These are phyloP conservation scores for Bos indicus DNA, from an alignment of 2,113 vertebrate genomes.

Conservation along the genomic window DNA sequence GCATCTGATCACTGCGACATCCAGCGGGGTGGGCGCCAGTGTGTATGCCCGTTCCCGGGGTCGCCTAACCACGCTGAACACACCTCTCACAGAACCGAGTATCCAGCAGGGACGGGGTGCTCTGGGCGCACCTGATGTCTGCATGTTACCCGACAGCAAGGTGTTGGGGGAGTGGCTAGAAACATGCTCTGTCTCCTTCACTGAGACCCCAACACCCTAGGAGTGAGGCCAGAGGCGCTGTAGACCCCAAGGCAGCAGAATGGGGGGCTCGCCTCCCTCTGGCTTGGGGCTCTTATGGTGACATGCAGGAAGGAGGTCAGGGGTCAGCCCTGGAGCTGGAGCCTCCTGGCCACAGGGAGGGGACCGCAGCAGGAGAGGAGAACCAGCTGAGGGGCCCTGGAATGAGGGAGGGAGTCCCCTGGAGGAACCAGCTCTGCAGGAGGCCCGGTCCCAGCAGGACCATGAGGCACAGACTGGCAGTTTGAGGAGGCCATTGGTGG, in stretches of 20 bases:
- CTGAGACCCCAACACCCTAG: neutral
- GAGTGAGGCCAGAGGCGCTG: neutral
- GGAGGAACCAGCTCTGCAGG: neutral
- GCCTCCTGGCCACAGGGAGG: neutral
- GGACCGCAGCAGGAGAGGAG: neutral
- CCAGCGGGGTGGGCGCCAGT: neutral
- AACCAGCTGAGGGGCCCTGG: neutral
- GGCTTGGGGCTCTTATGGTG: neutral
- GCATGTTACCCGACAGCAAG: neutral
- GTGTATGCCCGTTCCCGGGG: fast-evolving
- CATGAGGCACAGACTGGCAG: neutral
- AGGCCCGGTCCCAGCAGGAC: neutral
- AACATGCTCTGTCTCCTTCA: neutral
- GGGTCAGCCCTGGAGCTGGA: neutral
- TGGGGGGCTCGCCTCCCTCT: neutral
- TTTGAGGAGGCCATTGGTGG: neutral
- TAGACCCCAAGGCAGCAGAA: neutral
- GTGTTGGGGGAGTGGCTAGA: fast-evolving
- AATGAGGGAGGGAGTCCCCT: neutral
- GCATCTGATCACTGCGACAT: too few species aligned
- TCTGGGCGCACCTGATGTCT: neutral
- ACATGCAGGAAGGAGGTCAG: neutral
- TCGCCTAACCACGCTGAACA: neutral
- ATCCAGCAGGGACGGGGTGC: fast-evolving
- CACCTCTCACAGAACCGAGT: neutral